Evolutionary conservation across 2,888 invertebrate genomes (phyloP), one percentile per base, ranked within the genome.

Genomic region (Parelbella ahira): DNA sequence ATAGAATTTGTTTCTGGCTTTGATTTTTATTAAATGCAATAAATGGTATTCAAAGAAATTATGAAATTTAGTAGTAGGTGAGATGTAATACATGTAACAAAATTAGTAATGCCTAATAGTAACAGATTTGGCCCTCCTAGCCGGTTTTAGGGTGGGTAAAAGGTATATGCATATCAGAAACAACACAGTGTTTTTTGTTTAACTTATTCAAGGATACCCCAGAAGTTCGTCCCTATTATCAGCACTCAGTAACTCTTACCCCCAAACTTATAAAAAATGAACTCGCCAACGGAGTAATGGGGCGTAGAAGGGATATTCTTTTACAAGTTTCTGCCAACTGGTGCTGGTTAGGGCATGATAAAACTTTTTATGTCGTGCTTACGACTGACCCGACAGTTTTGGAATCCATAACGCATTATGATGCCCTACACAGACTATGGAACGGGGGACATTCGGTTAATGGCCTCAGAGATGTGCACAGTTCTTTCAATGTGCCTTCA

Each of bases 361-460:
- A 80, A 84, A 84, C 68, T 84, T 86, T 83, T 80, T 81, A 83
- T 80, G 75, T 71, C 67, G 71, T 73, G 69, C 69, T 80, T 75
- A 79, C 74, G 70, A 67, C 67, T 62, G 64, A 67, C 65, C 63
- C 68, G 56, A 64, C 70, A 70, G 68, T 71, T 70, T 68, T 64
- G 62, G 63, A 69, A 68, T 64, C 69, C 70, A 68, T 72, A 72
- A 76, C 64, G 63, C 59, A 55, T 60, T 55, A 56, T 52, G 54
- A 53, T 55, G 49, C 51, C 52, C 54, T 47, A 52, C 51, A 51
- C 37, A 42, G 48, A 27, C 37, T 46, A 48, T 49, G 33, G 47
- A 42, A 43, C 41, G 37, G 38, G n/a, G 45, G 21, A 33, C 27
- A 24, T 25, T 33, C 25, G 25, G 32, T 47, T 47, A 47, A 47